These are phyloP conservation scores for Andrena marginata DNA, from an alignment of 2,888 invertebrate genomes.

Conservation along the genomic window DNA sequence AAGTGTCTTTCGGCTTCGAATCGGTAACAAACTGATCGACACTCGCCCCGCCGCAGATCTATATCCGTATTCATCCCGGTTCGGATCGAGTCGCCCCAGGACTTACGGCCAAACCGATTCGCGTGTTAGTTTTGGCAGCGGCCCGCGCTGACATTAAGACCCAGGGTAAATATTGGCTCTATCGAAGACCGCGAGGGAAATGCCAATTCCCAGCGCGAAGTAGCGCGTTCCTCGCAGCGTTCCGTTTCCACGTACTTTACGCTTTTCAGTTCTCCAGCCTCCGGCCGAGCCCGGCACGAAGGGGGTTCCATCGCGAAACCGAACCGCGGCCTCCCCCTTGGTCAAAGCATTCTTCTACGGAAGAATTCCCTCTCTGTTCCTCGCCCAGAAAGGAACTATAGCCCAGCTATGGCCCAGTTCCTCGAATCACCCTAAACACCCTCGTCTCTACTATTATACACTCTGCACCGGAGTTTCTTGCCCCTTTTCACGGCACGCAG, in stretches of 20 bases:
- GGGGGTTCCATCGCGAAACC: not conserved
- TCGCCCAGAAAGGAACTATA: no score
- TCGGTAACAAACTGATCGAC: slow-evolving; percentile 15
- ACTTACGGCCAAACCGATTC: slow-evolving; percentile 74
- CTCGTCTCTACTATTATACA: no score
- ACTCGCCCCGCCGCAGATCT: slow-evolving; percentile 24
- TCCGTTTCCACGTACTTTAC: not conserved
- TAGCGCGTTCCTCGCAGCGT: slow-evolving; percentile 38
- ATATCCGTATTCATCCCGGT: slow-evolving; percentile 41
- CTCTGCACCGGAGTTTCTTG: no score
- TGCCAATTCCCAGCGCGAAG: slow-evolving; percentile 63
- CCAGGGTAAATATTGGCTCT: slow-evolving; percentile 76
- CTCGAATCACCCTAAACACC: no score
- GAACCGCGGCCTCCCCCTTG: not conserved
- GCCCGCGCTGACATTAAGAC: slow-evolving; percentile 74
- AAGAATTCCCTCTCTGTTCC: no score
- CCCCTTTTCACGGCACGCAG: no score
- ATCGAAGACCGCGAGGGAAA: slow-evolving; percentile 69
- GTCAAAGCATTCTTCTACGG: not conserved
- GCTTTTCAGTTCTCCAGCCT: not conserved
- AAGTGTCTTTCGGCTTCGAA: not conserved
- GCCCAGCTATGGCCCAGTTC: no score
- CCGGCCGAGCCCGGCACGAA: not conserved
- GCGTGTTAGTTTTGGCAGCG: slow-evolving; percentile 77
- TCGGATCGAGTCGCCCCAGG: slow-evolving; percentile 35